Percentiles rank a stretch among this genome's conserved stretches.
Conservation (phyloP, 2,888 invertebrate genomes). For the Noctua janthe region DNA sequence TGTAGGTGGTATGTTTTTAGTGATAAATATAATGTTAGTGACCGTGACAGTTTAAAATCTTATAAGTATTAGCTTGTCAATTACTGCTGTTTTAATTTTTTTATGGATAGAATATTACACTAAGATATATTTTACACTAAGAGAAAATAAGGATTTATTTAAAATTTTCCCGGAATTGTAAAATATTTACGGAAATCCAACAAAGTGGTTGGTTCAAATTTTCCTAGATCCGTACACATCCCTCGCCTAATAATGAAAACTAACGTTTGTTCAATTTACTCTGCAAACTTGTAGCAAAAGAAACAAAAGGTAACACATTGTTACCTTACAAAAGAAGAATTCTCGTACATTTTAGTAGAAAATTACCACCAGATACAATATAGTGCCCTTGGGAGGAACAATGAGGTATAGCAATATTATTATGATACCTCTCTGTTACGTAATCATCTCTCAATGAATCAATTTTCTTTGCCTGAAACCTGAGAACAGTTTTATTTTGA, state of each 20-base stretch:
- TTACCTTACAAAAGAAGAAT: background rate
- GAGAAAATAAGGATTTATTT: background rate
- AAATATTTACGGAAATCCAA: background rate
- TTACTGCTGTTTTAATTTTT: constrained; percentile 5
- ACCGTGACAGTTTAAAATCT: too few species aligned
- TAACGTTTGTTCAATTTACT: constrained; percentile 7
- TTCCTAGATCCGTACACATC: background rate
- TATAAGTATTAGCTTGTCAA: background rate
- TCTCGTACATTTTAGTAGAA: background rate
- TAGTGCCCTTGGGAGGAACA: constrained; percentile 23
- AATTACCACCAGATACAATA: constrained; percentile 11
- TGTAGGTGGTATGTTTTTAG: too few species aligned
- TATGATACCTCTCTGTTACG: constrained; percentile 8
- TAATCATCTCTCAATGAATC: constrained; percentile 35
- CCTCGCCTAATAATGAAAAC: constrained; percentile 5
- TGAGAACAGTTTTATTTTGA: background rate
- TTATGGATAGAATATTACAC: background rate
- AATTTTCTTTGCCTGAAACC: background rate
- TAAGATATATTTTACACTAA: background rate
- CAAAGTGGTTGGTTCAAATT: background rate
- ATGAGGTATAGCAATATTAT: constrained; percentile 25
- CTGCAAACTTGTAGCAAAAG: background rate
- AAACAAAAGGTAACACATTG: background rate
- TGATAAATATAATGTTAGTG: too few species aligned
- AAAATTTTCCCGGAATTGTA: background rate